Conservation (phyloP, 2,888 invertebrate species). For the Cylindroiulus punctatus region DNA sequence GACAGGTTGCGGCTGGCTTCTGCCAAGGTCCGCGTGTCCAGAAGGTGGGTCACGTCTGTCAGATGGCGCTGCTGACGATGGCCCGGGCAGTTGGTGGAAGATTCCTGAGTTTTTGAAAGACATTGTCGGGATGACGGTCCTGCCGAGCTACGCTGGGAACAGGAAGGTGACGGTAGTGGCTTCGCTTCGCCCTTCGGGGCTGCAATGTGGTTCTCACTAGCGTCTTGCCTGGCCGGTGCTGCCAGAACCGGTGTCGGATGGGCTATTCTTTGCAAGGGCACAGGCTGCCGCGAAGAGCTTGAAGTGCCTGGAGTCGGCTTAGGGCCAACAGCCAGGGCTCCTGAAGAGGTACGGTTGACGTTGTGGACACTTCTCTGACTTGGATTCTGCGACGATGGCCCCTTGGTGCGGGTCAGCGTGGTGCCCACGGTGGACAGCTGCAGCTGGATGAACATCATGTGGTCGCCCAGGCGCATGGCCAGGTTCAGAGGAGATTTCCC, state of each 20-base stretch:
- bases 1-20: constrained; percentile 92
- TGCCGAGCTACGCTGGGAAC: constrained; percentile 53
- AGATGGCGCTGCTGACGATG: constrained; percentile 66
- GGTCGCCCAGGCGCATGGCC: constrained; percentile 94
- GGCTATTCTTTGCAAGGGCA: background rate
- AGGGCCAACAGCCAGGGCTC: constrained; percentile 51
- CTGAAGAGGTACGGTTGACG: constrained; percentile 53
- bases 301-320: constrained; percentile 59
- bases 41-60: constrained; percentile 65
- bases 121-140: constrained; percentile 17
- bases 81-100: constrained; percentile 63
- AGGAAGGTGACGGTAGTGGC: constrained; percentile 62
- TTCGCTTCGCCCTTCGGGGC: constrained; percentile 62
- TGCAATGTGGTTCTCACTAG: constrained; percentile 59
- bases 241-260: constrained; percentile 15
- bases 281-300: background rate
- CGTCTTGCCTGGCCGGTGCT: constrained; percentile 59
- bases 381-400: constrained; percentile 61
- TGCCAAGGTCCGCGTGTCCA: constrained; percentile 80
- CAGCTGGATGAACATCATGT: constrained; percentile 96
- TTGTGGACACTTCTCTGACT: constrained; percentile 57
- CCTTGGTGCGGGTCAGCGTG: constrained; percentile 58
- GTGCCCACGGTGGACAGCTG: constrained; percentile 86
- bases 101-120: constrained; percentile 23
- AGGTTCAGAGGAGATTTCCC: constrained; percentile 93